Base-by-base conservation (phyloP, 2,113 vertebrate species). In the Rhodinocichla rosea region DNA sequence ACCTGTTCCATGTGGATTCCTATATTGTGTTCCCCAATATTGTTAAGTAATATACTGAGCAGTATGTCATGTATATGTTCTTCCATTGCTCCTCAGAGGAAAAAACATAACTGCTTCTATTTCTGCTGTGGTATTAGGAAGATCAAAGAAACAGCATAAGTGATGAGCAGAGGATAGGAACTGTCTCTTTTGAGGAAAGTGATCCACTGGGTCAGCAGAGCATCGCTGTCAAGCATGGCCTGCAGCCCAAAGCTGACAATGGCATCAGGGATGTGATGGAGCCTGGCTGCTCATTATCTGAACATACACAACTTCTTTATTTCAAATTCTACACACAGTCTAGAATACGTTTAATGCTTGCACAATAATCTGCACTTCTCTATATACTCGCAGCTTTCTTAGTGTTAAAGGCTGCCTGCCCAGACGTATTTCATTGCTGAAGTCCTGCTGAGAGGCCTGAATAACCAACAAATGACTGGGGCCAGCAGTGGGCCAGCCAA, bases 211-310 rank as follows among this genome's bases (percentile, higher is more conserved):
- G 69, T 53, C 67, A 89, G 49, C 47, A 84, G 56, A 75, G 30
- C 52, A 50, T 33, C 3, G 1, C 56, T 59, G 33, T 50, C 57
- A 83, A 71, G 49, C 28, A 10, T 0, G 9, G 65, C 44, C 65
- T 52, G 40, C 62, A 94, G 69, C 44, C 78, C 70, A 88, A 35
- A 85, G 40, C 63, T 76, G 67, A 44, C 45, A 26, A 10, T 10
- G 53, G 56, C 7, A 1, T 39, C 42, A 62, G 0, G 1, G 39
- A 75, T 2, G 4, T 3, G 2, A 42, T 24, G 11, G 21, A 75
- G 74, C 35, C 60, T 40, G 42, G 82, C 9, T 35, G 37, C 10
- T 91, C 69, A 18, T n/a, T 50, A 75, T 24, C 75, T 60, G 44
- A 88, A 45, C 49, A 59, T 15, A 82, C 6, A 79, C 65, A 64